Evolutionary conservation across 2,113 vertebrate genomes (phyloP).

Genomic region (Varanus salvator): DNA sequence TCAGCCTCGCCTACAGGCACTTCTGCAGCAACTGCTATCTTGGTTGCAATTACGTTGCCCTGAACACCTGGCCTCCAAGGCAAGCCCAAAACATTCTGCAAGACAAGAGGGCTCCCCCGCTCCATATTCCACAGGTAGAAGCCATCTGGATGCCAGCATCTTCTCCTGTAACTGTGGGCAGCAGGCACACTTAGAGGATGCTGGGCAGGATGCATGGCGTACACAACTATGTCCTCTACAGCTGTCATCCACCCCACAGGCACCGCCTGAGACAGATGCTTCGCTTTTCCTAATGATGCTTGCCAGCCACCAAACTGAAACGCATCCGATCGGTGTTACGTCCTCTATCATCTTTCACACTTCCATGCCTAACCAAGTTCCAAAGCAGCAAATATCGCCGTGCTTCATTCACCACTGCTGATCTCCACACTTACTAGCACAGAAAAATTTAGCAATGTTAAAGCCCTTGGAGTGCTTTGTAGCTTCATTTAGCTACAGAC

Average conservation of each 20-base stretch:
- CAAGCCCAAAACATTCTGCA: neutral
- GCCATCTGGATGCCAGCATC: neutral
- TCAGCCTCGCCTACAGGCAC: neutral
- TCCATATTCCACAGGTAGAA: neutral
- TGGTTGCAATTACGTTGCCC: neutral
- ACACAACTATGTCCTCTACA: neutral
- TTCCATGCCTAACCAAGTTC: neutral
- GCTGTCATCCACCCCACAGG: neutral
- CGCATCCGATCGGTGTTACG: neutral
- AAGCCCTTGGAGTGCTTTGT: neutral
- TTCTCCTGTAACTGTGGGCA: neutral
- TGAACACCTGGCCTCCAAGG: neutral
- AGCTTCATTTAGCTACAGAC: slow-evolving; percentile 8
- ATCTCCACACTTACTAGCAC: neutral
- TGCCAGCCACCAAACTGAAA: neutral
- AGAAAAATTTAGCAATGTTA: neutral
- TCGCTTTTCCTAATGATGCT: neutral
- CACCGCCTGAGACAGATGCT: neutral
- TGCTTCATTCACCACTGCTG: neutral
- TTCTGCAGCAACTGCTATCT: neutral
- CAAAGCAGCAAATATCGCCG: neutral
- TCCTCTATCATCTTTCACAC: neutral
- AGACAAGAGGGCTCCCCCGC: neutral
- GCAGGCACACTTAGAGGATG: neutral
- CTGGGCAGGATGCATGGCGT: neutral